Base-by-base conservation (phyloP, 2,113 vertebrate species). In the Vidua chalybeata region DNA sequence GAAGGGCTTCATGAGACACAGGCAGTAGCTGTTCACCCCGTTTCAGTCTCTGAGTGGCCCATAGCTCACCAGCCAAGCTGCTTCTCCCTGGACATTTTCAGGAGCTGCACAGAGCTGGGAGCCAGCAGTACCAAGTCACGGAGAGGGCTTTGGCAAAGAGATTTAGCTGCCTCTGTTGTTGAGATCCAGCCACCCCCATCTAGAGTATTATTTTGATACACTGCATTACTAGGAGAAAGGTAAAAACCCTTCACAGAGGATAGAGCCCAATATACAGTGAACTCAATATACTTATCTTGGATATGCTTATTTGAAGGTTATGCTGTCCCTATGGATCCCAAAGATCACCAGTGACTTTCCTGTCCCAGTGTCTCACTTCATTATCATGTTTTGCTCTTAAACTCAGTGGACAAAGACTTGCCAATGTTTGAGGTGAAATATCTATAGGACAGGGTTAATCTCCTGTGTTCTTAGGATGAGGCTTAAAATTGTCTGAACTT, bases 11-110 rank as follows among this genome's bases (percentile, higher is more conserved):
- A 23, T 31, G 51, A 45, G 22, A 48, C 3, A 0, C 24, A 77
- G 54, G 24, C 7, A 10, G 24, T 71, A 58, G n/a, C 67, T 71
- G 31, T 46, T 37, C 15, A 27, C 7, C 3, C 28, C 0, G 0
- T 80, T 87, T 90, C 1, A 2, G 46, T 52, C 23, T 35, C 17
- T 63, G 13, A 37, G 30, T 56, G 35, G 28, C 24, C 26, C 2
- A 8, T 10, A 72, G 45, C 23, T 89, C 51, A 49, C 17, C 4
- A 6, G 19, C 41, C 3, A 3, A 80, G 13, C 59, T 72, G n/a
- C 49, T 77, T 64, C 35, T 52, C 9, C 21, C 4, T 83, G 56
- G 6, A 5, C 5, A 3, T 33, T 46, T 49, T 71, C 8, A 10
- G 49, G 33, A 87, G 26, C 31, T 58, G 26, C 4, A 5, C 39